Evolutionary conservation across 2,888 invertebrate genomes (phyloP).

Genomic region (Aquatica leii): DNA sequence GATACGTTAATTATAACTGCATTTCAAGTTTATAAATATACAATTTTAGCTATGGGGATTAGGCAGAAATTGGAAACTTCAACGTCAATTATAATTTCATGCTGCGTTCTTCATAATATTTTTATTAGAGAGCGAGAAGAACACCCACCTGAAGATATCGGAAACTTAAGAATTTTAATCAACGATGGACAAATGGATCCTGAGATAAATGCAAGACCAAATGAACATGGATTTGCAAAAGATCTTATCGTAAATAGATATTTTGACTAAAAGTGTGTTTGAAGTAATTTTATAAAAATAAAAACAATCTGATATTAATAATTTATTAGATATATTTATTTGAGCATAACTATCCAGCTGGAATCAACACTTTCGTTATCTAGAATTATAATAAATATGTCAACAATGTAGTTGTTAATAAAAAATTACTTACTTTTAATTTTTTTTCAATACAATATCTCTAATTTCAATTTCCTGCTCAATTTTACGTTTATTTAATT

Average conservation of each 20-base stretch:
- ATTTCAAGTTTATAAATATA: slow-evolving; percentile 8
- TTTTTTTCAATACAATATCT: not conserved
- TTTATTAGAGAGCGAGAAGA: slow-evolving; percentile 2
- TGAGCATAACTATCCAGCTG: not conserved
- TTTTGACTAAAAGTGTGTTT: not conserved
- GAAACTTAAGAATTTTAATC: not conserved
- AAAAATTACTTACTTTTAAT: too few relatives aligned
- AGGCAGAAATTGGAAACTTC: too few relatives aligned
- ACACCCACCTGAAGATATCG: not conserved
- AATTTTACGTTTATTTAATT: not conserved
- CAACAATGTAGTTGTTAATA: not conserved
- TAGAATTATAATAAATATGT: not conserved
- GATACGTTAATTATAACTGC: not conserved
- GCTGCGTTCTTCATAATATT: slow-evolving; percentile 1
- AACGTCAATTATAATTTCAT: not conserved
- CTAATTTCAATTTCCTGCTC: not conserved
- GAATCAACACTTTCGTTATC: too few relatives aligned
- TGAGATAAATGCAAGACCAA: too few relatives aligned
- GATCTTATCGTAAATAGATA: not conserved
- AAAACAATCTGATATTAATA: too few relatives aligned
- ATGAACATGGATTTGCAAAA: not conserved
- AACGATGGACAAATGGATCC: not conserved
- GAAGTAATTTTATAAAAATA: not conserved
- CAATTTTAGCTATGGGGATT: not conserved
- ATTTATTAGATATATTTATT: not conserved